A percentile compares a stretch with the other conserved stretches of the same genome.
Evolutionary conservation across 2,113 vertebrate genomes (phyloP).

Genomic region (Laticauda colubrina): DNA sequence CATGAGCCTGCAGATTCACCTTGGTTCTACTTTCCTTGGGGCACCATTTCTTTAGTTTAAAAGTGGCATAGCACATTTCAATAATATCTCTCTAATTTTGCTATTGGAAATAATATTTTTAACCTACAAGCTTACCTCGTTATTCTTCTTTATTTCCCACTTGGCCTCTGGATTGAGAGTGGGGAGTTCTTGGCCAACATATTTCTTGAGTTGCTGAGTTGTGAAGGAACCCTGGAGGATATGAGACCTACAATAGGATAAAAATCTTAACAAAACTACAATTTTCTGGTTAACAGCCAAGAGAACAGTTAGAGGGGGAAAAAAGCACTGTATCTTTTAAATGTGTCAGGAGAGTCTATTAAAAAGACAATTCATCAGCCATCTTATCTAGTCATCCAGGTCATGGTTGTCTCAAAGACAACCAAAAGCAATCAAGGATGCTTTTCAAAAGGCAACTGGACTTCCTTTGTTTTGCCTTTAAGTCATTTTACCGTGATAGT

Average conservation of each 20-base stretch:
- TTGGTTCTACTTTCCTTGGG: not conserved
- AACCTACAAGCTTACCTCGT: conserved; percentile 64
- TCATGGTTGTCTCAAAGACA: not conserved
- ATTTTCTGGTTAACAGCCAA: not conserved
- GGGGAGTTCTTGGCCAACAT: conserved; percentile 65
- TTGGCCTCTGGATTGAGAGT: conserved; percentile 73
- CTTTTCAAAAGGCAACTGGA: not conserved
- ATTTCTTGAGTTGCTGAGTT: conserved; percentile 72
- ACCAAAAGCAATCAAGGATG: no score
- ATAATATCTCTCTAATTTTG: not conserved
- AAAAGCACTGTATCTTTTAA: not conserved
- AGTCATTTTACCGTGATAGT: not conserved
- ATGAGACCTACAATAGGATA: conserved; percentile 76
- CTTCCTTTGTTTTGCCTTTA: not conserved
- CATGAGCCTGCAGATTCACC: not conserved
- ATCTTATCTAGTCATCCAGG: not conserved
- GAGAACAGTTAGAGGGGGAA: not conserved
- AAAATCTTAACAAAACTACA: conserved; percentile 18
- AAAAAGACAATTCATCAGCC: not conserved
- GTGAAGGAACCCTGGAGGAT: conserved; percentile 78
- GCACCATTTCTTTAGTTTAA: not conserved
- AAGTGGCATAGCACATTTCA: not conserved
- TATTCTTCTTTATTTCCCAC: conserved; percentile 79
- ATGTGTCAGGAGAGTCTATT: not conserved
- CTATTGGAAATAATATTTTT: not conserved